Base-by-base conservation (phyloP, 1,140 invertebrate genomes). In the Augochlora pura region DNA sequence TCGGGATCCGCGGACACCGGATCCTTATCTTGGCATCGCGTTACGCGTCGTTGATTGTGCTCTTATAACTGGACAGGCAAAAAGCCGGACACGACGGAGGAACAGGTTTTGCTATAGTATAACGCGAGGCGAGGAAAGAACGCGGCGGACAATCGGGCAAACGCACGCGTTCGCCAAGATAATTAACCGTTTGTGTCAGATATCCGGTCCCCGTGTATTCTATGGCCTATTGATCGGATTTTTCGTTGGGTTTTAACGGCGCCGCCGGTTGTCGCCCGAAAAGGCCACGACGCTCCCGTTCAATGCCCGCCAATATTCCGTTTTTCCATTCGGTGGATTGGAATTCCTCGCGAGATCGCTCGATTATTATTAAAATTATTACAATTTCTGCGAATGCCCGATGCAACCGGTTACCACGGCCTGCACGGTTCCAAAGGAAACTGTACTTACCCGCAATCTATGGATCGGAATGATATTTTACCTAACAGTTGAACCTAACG, bases 31-130 rank as follows among this genome's bases (percentile, higher is more conserved):
- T 59, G 73, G 64, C 77, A 85, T 77, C 82, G 65, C 83, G 83
- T 85, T 77, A 85, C 82, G 78, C 83, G 60, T 77, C 82, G 82
- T 77, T 84, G 82, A 84, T 81, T 84, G 75, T 59, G 78, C 62
- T 46, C 49, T 78, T 62, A 77, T 52, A 60, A 49, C 64, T 27
- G 68, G 27, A 65, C 59, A 81, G 18, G 60, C 60, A 63, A 63
- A 85, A 84, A 85, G 81, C 68, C 69, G 69, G 73, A 75, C 71
- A 64, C 66, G 70, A 72, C 67, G 52, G 49, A 60, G 49, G 65
- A 85, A 85, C 78, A 62, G 78, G 78, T 84, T 85, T 69, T 70
- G 27, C 23, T 46, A 46, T 12, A 2, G 42, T 10, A 14, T 12
- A 46, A 46, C 10, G 63, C 16, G 25, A 25, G 21, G 60, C 49